phyloP scores from a whole-genome alignment of 2,888 invertebrate genomes.

The Agrotis segetum region DNA sequence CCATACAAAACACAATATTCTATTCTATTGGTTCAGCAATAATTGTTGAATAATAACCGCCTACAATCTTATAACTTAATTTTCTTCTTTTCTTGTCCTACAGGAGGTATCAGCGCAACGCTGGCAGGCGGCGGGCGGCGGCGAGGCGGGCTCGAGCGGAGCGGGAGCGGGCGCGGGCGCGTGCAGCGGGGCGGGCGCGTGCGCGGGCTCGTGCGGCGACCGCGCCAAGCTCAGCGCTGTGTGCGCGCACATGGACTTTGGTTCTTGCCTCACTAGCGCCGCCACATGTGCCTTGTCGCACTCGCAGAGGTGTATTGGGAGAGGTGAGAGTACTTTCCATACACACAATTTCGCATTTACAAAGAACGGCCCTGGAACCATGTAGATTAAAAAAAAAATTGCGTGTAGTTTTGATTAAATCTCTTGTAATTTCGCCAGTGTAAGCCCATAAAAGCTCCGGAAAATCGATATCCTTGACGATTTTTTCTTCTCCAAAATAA shows the following conservation, averaged over 20 bases:
- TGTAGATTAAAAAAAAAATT: too few species aligned
- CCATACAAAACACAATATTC: too few species aligned
- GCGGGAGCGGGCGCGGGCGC: constrained; percentile 64
- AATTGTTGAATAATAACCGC: too few species aligned
- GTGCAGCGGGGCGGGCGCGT: constrained; percentile 73
- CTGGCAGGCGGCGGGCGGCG: constrained; percentile 82
- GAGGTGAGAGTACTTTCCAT: constrained; percentile 73
- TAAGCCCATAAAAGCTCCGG: too few species aligned
- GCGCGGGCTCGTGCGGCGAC: constrained; percentile 77
- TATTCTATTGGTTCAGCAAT: too few species aligned
- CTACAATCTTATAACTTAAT: too few species aligned
- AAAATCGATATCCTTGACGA: too few species aligned
- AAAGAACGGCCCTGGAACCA: too few species aligned
- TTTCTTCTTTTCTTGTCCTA: neutral
- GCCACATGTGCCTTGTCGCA: constrained; percentile 87
- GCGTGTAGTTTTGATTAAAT: too few species aligned
- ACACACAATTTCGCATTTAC: too few species aligned
- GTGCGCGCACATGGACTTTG: constrained; percentile 87
- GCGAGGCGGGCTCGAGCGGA: constrained; percentile 75
- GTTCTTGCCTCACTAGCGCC: constrained; percentile 79
- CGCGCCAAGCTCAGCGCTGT: constrained; percentile 80
- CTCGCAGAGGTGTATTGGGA: constrained; percentile 85
- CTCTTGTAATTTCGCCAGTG: too few species aligned
- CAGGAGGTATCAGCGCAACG: constrained; percentile 85
- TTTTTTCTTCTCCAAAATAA: too few species aligned